A percentile compares a stretch with the other conserved stretches of the same genome.
Evolutionary conservation across 1,140 invertebrate species (phyloP).

Genomic region (Bombus haemorrhoidalis): DNA sequence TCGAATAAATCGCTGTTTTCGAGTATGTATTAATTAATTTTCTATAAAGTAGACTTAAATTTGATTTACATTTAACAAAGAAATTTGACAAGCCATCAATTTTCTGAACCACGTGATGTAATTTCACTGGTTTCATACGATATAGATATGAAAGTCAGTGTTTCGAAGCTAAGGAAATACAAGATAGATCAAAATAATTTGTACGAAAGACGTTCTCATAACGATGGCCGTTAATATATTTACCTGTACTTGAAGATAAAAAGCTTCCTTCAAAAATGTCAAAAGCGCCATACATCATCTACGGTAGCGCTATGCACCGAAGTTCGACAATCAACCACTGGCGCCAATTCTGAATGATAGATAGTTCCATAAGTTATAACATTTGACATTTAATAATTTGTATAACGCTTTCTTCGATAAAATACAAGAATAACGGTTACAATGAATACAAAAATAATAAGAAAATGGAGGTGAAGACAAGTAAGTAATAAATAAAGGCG

Average conservation of each 20-base stretch:
- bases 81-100: not conserved
- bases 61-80: not conserved
- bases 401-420: not conserved
- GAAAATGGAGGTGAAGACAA: not conserved
- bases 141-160: too few species aligned
- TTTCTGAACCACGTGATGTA: not conserved
- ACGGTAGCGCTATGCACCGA: not conserved
- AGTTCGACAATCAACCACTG: not conserved
- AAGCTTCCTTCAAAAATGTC: not conserved
- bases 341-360: not conserved
- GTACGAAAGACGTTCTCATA: not conserved
- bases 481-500: not conserved
- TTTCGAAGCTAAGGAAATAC: not conserved
- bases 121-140: not conserved
- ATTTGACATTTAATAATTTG: not conserved
- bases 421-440: not conserved
- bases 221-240: not conserved
- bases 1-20: too few species aligned
- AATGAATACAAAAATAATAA: not conserved
- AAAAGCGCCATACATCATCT: not conserved
- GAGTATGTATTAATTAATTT: not conserved
- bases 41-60: too few species aligned
- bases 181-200: not conserved
- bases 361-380: not conserved
- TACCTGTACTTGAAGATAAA: not conserved